These are phyloP conservation scores for Scaptomyza montana DNA, from an alignment of 1,140 invertebrate species.

Conservation along the genomic window DNA sequence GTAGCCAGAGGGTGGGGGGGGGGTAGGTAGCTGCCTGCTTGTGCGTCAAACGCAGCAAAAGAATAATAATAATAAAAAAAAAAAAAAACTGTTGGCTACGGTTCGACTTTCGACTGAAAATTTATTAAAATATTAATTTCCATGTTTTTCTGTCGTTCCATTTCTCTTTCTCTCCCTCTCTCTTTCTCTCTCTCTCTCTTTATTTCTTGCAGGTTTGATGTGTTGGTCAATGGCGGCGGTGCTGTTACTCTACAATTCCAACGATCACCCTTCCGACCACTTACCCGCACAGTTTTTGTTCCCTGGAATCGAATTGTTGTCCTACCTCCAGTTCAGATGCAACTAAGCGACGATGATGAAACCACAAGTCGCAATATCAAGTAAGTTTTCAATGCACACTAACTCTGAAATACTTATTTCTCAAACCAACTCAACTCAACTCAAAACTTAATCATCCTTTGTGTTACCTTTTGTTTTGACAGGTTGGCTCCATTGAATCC, in stretches of 20 bases:
- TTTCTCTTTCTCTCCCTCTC: background rate
- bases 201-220: constrained; percentile 92
- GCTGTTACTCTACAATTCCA: constrained; percentile 98
- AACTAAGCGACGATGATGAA: constrained; percentile 90
- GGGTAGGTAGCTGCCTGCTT: constrained; percentile 8
- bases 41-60: constrained; percentile 34
- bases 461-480: background rate
- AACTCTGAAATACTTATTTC: no score
- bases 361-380: constrained; percentile 85
- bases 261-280: constrained; percentile 94
- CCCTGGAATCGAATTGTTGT: constrained; percentile 98
- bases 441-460: background rate
- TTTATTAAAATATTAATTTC: constrained; percentile 82
- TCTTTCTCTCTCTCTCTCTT: background rate
- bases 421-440: no score
- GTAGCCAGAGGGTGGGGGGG: background rate
- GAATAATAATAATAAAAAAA: background rate
- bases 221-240: constrained; percentile 99
- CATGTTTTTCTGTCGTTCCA: constrained; percentile 53
- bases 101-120: constrained; percentile 14
- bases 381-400: constrained; percentile 70
- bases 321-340: constrained; percentile 93
- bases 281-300: constrained; percentile 94
- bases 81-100: background rate
- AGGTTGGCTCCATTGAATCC: constrained; percentile 84